These are phyloP conservation scores for Drymonia ruficornis DNA, from an alignment of 2,888 invertebrate species.

Conservation along the genomic window DNA sequence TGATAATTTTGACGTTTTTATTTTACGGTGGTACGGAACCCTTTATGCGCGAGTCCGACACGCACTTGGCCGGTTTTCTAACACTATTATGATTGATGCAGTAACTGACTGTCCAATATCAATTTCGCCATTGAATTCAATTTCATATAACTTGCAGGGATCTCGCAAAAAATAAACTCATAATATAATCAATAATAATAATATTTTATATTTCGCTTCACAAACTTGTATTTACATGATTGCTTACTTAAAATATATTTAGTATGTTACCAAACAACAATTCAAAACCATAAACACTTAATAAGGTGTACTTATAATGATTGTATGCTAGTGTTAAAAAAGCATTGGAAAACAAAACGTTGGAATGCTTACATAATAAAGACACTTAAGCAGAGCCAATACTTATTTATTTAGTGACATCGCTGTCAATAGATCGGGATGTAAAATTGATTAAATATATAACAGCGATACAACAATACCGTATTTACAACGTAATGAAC, in stretches of 20 bases:
- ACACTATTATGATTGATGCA: too few species aligned
- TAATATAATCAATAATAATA: conserved; percentile 60
- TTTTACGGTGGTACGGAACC: too few species aligned
- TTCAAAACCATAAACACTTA: conserved; percentile 70
- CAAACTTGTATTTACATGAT: conserved; percentile 83
- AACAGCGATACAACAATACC: conserved; percentile 61
- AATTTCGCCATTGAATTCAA: too few species aligned
- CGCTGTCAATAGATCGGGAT: conserved; percentile 6
- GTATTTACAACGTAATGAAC: conserved; percentile 73
- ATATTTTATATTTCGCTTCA: conserved; percentile 72
- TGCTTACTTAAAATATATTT: conserved; percentile 74
- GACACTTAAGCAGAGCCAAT: conserved; percentile 50
- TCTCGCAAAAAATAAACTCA: background rate
- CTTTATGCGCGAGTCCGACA: too few species aligned
- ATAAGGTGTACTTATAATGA: conserved; percentile 71
- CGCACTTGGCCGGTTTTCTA: too few species aligned
- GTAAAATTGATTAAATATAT: conserved; percentile 36
- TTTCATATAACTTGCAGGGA: too few species aligned
- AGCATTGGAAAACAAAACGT: conserved; percentile 55
- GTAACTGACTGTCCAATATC: too few species aligned
- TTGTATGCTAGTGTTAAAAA: conserved; percentile 52
- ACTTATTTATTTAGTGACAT: conserved; percentile 23
- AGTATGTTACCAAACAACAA: conserved; percentile 69
- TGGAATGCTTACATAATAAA: conserved; percentile 78
- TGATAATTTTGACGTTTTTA: too few species aligned